Base-by-base conservation (phyloP, 2,888 invertebrate species). In the Catocala nupta region DNA sequence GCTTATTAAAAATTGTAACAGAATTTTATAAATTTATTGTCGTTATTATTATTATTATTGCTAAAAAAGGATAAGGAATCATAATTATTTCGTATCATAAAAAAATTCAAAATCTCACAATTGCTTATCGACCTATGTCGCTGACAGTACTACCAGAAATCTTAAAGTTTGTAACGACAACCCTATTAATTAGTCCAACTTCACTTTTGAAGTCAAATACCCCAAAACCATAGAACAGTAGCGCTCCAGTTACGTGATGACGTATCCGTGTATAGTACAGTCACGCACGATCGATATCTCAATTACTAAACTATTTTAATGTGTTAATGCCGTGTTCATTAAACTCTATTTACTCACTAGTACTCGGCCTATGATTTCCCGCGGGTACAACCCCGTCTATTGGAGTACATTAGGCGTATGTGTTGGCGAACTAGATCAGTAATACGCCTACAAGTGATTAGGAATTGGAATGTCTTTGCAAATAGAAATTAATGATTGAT, bases 271-370 rank as follows among this genome's bases (percentile, higher is more conserved):
- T 39, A 44, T 11, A 52, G n/a, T 10, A 44, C 1, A 11, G 13
- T 45, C 43, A 54, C 50, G 44, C 39, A 44, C 44, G 54, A 63
- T 63, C 63, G 49, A 58, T 63, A 58, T 13, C 49, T 49, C 39
- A 58, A 63, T 63, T 63, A 63, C 47, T 43, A 52, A 63, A 55
- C 59, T 59, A 54, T 63, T 63, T 59, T 63, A 63, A 63, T 55
- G 63, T 59, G 58, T 58, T 63, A 55, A 63, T 63, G 51, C 42
- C 63, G 55, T 63, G 63, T 59, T 54, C 39, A 25, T 43, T 51
- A 36, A 39, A 11, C 34, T 34, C 44, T 48, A 36, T 34, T n/a
- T 43, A 39, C 36, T 39, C 36, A 8, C 36, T 39, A 39, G 11
- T n/a, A 56, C 48, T 44, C 33, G 42, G 42, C 13, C 33, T 16